phyloP scores from a whole-genome alignment of 2,797 vertebrate species.

The Anguilla anguilla region DNA sequence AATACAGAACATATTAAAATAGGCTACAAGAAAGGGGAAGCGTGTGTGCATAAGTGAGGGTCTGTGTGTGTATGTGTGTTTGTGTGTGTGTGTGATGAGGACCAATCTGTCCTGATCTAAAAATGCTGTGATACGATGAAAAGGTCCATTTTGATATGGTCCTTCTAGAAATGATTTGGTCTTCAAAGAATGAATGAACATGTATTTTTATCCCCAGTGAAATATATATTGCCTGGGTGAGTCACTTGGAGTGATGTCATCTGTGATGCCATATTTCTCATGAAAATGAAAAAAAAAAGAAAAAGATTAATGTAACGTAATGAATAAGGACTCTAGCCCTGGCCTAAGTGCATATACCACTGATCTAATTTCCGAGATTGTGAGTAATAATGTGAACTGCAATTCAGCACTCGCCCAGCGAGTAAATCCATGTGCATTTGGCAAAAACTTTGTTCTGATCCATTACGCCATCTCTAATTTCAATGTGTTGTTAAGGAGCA shows the following conservation, averaged over 20 bases:
- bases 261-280: background rate
- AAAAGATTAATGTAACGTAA: background rate
- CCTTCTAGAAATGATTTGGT: background rate
- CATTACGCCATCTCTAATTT: background rate
- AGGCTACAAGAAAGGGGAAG: too few species aligned
- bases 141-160: background rate
- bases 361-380: background rate
- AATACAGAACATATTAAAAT: background rate
- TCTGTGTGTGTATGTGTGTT: background rate
- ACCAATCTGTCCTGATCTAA: background rate
- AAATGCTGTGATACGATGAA: background rate
- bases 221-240: constrained; percentile 7
- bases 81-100: background rate
- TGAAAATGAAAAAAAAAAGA: background rate
- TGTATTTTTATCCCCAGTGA: background rate
- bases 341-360: background rate
- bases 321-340: background rate
- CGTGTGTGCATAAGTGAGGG: background rate
- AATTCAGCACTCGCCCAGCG: background rate
- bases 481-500: background rate
- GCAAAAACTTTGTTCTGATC: background rate
- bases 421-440: background rate
- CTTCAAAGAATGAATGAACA: background rate
- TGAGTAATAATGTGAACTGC: background rate
- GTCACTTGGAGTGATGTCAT: constrained; percentile 18